These are phyloP conservation scores for Cetoscarus ocellatus DNA, from an alignment of 2,797 vertebrate species.

Conservation along the genomic window DNA sequence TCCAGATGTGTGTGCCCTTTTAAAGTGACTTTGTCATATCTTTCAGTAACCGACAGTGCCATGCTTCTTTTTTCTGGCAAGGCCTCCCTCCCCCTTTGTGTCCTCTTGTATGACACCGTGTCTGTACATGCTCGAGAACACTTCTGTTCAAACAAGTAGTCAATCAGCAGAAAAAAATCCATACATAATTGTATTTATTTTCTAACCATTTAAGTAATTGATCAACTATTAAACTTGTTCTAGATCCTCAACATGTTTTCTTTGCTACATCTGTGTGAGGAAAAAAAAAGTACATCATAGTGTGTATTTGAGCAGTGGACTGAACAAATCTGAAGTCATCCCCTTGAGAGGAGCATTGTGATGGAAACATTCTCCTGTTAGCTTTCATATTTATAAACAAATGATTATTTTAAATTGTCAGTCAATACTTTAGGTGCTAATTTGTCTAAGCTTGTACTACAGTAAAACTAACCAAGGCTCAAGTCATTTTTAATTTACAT, in stretches of 20 bases:
- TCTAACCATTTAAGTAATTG: no score
- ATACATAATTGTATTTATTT: neutral
- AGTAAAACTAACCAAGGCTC: no score
- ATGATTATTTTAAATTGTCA: no score
- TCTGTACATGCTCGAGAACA: neutral
- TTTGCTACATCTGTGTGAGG: no score
- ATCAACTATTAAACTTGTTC: no score
- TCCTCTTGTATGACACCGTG: neutral
- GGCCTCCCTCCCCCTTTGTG: neutral
- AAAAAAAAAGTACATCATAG: neutral
- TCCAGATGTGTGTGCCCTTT: constrained; percentile 68
- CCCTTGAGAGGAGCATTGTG: neutral
- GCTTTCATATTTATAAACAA: no score
- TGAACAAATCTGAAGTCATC: neutral
- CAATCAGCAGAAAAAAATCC: neutral
- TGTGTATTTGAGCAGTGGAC: neutral
- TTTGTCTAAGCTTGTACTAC: no score
- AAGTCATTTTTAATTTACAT: no score
- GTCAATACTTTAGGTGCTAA: no score
- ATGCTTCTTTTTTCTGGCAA: constrained; percentile 9
- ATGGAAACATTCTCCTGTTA: no score
- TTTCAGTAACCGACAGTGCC: constrained; percentile 43
- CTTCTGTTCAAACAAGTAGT: neutral
- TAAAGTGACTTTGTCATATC: constrained; percentile 29
- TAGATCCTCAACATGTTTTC: neutral